These are phyloP conservation scores for Torymus tubicola DNA, from an alignment of 2,888 invertebrate species.

Conservation along the genomic window DNA sequence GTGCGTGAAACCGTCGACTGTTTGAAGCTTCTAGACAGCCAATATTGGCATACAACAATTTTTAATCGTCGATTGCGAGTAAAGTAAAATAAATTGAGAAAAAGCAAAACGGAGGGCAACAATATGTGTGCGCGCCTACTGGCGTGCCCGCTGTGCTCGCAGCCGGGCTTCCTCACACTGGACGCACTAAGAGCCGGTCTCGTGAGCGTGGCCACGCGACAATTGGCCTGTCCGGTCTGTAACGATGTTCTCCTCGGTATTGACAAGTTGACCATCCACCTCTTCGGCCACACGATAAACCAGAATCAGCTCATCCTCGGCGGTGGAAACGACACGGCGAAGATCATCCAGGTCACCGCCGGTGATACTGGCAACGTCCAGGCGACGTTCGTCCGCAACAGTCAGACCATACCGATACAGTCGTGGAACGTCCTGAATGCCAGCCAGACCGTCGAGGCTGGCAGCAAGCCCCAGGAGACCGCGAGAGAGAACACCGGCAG, in stretches of 20 bases:
- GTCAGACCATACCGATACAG: slow-evolving; percentile 61
- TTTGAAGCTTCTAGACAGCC: no score
- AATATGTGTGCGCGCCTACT: slow-evolving; percentile 77
- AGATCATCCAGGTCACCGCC: slow-evolving; percentile 57
- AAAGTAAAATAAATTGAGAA: no score
- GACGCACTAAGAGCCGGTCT: slow-evolving; percentile 84
- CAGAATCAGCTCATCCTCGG: slow-evolving; percentile 54
- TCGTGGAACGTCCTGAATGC: slow-evolving; percentile 64
- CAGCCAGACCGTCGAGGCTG: slow-evolving; percentile 1
- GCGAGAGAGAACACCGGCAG: neutral
- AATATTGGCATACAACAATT: no score
- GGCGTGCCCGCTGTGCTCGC: slow-evolving; percentile 87
- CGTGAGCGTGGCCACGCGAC: slow-evolving; percentile 86
- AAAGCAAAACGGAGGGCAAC: neutral
- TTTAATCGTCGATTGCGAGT: no score
- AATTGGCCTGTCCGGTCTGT: slow-evolving; percentile 87
- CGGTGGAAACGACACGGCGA: slow-evolving; percentile 47
- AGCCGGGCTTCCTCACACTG: slow-evolving; percentile 84
- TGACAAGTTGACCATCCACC: slow-evolving; percentile 89
- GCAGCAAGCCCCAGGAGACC: neutral
- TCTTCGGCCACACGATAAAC: slow-evolving; percentile 84
- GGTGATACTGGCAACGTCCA: slow-evolving; percentile 47
- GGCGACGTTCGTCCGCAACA: slow-evolving; percentile 53
- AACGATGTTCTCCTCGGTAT: slow-evolving; percentile 85
- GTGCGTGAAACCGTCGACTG: no score